Conservation (phyloP, 1,140 invertebrate species). For the Tetranychus cinnabarinus region DNA sequence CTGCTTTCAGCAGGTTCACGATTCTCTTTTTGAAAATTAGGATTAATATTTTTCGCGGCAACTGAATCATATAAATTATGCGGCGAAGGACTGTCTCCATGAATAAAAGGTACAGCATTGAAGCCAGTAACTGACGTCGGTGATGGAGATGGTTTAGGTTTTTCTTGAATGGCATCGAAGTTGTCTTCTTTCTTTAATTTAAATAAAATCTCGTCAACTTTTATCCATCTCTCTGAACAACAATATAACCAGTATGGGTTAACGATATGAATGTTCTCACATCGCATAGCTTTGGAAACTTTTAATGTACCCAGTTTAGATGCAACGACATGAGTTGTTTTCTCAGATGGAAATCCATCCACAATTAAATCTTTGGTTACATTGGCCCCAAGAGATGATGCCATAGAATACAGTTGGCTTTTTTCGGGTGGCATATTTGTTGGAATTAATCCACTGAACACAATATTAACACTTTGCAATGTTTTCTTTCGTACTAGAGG, state of each 20-base stretch:
- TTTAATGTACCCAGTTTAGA: slow-evolving; percentile 63
- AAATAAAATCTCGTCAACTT: slow-evolving; percentile 54
- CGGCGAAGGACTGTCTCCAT: background rate
- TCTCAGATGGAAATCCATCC: slow-evolving; percentile 20
- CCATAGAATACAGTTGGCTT: slow-evolving; percentile 57
- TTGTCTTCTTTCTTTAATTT: slow-evolving; percentile 28
- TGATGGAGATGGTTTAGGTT: background rate
- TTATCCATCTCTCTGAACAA: slow-evolving; percentile 76
- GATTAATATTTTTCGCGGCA: slow-evolving; percentile 11
- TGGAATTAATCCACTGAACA: slow-evolving; percentile 79
- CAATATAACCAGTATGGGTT: slow-evolving; percentile 81
- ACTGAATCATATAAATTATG: slow-evolving; percentile 8
- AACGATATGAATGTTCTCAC: slow-evolving; percentile 32
- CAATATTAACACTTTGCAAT: slow-evolving; percentile 48
- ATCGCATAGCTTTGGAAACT: slow-evolving; percentile 24
- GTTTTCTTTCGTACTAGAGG: slow-evolving; percentile 58
- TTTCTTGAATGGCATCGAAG: background rate
- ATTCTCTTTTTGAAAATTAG: background rate
- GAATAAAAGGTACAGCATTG: background rate
- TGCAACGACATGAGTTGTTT: slow-evolving; percentile 77
- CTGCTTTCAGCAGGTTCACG: background rate
- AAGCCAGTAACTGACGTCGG: background rate
- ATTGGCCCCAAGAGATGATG: slow-evolving; percentile 55
- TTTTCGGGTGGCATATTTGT: slow-evolving; percentile 57
- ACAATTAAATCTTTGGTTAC: slow-evolving; percentile 31